These are phyloP conservation scores for Danio tinwini DNA, from an alignment of 2,797 vertebrate species.

Conservation along the genomic window DNA sequence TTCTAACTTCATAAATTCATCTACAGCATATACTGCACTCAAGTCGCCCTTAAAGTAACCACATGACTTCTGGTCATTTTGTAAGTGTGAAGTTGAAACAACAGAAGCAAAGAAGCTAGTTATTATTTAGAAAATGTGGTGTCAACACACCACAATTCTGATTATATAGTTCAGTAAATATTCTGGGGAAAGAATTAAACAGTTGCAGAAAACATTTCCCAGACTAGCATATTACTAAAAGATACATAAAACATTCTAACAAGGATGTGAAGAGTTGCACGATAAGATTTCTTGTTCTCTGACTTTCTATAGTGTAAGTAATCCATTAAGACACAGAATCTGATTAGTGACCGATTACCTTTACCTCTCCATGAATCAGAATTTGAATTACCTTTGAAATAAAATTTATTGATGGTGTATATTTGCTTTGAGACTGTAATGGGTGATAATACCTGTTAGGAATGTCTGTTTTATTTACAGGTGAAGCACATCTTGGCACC, in stretches of 20 bases:
- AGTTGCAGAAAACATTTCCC: background rate
- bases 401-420: slow-evolving; percentile 17
- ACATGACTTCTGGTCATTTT: background rate
- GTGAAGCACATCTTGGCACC: slow-evolving; percentile 11
- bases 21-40: background rate
- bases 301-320: background rate
- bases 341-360: slow-evolving; percentile 36
- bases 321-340: slow-evolving; percentile 18
- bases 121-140: background rate
- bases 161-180: background rate
- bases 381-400: slow-evolving; percentile 32
- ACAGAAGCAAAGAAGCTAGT: background rate
- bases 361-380: slow-evolving; percentile 20
- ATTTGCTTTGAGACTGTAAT: slow-evolving; percentile 18
- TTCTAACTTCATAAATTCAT: background rate
- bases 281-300: slow-evolving; percentile 8
- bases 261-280: background rate
- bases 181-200: background rate
- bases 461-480: slow-evolving; percentile 13
- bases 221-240: background rate
- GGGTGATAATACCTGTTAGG: background rate
- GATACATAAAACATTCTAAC: background rate
- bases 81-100: too few relatives aligned
- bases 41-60: background rate
- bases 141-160: background rate